Base-by-base conservation (phyloP, 2,113 vertebrate genomes). In the Phodopus roborovskii region DNA sequence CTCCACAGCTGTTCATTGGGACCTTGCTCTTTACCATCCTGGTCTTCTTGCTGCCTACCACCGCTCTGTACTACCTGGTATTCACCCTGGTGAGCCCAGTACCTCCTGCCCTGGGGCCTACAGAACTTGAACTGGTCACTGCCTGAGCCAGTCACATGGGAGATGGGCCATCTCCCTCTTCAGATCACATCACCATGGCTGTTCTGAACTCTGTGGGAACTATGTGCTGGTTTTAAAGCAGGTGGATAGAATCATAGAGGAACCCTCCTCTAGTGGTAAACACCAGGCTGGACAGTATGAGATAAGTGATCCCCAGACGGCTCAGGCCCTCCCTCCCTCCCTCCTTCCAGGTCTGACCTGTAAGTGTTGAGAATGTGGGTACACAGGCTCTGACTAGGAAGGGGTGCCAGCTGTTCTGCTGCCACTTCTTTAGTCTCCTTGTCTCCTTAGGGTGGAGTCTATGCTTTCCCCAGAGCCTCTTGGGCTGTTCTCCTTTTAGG, bases 41-140 rank as follows among this genome's bases (percentile, higher is more conserved):
- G 97, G 97, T 99, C 90, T 99, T 99, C 97, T 98, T 99, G 68
- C 98, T 99, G 95, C 99, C 99, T 48, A 99, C 99, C 6, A 99
- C 99, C 0, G 99, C 99, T 0, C 98, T 99, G 42, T 99, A 99
- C 98, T 99, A 99, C 98, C 98, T 99, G 97, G 99, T 99, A 88
- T 99, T 99, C 94, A 99, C 99, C 17, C 97, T 99, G 99, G 99
- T 99, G 97, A 98, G 99, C 39, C 0, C 9, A 66, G 0, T 70
- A 39, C 22, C 24, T 39, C 39, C 7, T 26, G 1, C 42, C 11
- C 24, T 68, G 71, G 78, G 28, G 4, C 53, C 50, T 39, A 20
- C 10, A 28, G 64, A 60, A 71, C 39, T 7, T 60, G 36, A 62
- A n/a, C 33, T 48, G 28, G 74, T 85, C 42, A 42, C 45, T 94